These are phyloP conservation scores for Torymus aiolomorphi DNA, from an alignment of 2,888 invertebrate species.

Conservation along the genomic window DNA sequence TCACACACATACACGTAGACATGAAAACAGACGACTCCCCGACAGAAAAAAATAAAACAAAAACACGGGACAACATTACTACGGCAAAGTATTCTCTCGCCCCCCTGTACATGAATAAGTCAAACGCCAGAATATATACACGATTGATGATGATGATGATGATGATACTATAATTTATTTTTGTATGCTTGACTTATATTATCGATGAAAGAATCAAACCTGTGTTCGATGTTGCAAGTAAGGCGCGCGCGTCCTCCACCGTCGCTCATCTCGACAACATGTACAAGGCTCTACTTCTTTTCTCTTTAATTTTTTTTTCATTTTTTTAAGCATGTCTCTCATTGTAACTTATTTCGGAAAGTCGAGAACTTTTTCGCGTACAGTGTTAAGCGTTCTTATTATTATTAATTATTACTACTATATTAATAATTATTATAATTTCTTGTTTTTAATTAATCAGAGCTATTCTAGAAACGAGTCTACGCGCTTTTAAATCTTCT, in stretches of 20 bases:
- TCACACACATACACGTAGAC: too few relatives aligned
- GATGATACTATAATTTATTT: conserved; percentile 53
- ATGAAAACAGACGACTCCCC: neutral
- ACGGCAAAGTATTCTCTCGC: conserved; percentile 47
- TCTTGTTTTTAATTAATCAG: conserved; percentile 10
- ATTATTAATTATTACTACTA: conserved; percentile 15
- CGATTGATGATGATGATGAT: conserved; percentile 42
- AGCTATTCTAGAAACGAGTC: conserved; percentile 26
- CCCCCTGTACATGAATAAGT: conserved; percentile 44
- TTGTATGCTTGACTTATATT: conserved; percentile 53
- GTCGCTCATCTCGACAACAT: neutral
- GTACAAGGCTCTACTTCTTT: conserved; percentile 8
- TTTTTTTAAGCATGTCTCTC: conserved; percentile 18
- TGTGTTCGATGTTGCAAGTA: conserved; percentile 40
- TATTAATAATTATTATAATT: conserved; percentile 13
- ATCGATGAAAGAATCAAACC: conserved; percentile 44
- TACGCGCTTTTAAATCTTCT: conserved; percentile 23
- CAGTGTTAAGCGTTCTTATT: conserved; percentile 40
- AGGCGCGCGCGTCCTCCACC: neutral
- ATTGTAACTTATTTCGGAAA: conserved; percentile 42
- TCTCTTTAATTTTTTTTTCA: neutral
- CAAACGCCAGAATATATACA: conserved; percentile 46
- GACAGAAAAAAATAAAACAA: neutral
- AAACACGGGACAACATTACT: conserved; percentile 32
- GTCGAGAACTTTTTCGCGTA: conserved; percentile 48